These are phyloP conservation scores for Antigone vipio DNA, from an alignment of 2,113 vertebrate species.

Conservation along the genomic window DNA sequence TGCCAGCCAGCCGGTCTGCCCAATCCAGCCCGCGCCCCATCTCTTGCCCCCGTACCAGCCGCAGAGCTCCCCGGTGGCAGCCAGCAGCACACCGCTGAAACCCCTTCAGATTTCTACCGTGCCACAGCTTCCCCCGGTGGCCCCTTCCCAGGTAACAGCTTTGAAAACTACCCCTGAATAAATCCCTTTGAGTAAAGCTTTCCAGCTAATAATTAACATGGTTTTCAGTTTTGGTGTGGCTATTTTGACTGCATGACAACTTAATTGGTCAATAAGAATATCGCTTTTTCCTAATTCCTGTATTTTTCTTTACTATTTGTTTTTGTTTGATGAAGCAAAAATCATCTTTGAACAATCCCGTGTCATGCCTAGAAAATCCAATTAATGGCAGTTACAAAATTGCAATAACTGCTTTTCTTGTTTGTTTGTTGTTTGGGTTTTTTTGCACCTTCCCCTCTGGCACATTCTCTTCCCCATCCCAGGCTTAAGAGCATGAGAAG, in stretches of 20 bases:
- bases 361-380: not conserved
- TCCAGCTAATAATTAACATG: not conserved
- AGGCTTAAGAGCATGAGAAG: not conserved
- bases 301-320: not conserved
- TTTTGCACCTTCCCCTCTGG: not conserved
- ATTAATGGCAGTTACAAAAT: not conserved
- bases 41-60: constrained; percentile 71
- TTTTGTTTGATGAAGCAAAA: not conserved
- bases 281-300: not conserved
- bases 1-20: constrained; percentile 69
- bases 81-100: constrained; percentile 66
- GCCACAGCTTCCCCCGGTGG: constrained; percentile 65
- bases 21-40: constrained; percentile 66
- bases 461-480: not conserved
- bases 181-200: not conserved
- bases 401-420: not conserved
- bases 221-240: not conserved
- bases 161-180: not conserved
- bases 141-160: constrained; percentile 78
- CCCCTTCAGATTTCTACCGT: constrained; percentile 83
- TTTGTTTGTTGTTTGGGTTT: not conserved
- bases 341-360: not conserved
- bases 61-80: constrained; percentile 69
- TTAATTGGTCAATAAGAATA: not conserved
- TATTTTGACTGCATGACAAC: not conserved